Evolutionary conservation across 1,140 invertebrate species (phyloP).

Genomic region (Lordiphosa collinella): DNA sequence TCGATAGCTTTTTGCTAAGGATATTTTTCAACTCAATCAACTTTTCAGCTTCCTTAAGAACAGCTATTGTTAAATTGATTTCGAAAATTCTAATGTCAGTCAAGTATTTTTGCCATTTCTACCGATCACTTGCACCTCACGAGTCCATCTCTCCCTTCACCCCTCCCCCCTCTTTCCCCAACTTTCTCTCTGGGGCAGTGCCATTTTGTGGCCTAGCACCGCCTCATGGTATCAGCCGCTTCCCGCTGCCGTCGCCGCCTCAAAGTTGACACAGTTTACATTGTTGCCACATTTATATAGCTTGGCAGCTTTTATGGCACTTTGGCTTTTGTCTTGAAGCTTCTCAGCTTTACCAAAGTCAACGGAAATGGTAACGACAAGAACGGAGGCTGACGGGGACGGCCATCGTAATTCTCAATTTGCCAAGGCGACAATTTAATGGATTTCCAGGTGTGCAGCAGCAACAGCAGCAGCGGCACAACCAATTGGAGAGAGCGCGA

Average conservation of each 20-base stretch:
- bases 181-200: slow-evolving; percentile 25
- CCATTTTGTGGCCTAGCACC: slow-evolving; percentile 43
- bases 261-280: slow-evolving; percentile 74
- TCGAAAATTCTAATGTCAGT: too few species aligned
- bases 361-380: slow-evolving; percentile 28
- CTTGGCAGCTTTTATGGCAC: slow-evolving; percentile 73
- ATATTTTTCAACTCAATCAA: too few species aligned
- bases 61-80: too few species aligned
- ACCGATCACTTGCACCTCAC: not conserved
- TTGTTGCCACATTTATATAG: slow-evolving; percentile 77
- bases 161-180: slow-evolving; percentile 14
- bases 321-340: slow-evolving; percentile 70
- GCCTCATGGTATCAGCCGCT: not conserved
- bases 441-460: slow-evolving; percentile 63
- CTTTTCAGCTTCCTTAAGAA: too few species aligned
- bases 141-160: not conserved
- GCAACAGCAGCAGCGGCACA: slow-evolving; percentile 20
- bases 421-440: slow-evolving; percentile 75
- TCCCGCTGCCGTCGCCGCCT: slow-evolving; percentile 13
- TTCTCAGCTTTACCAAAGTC: slow-evolving; percentile 45
- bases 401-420: slow-evolving; percentile 73
- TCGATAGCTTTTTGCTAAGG: too few species aligned
- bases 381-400: slow-evolving; percentile 34
- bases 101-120: too few species aligned
- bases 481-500: slow-evolving; percentile 12